Evolutionary conservation across 2,888 invertebrate species (phyloP).

Genomic region (Diaperis boleti): DNA sequence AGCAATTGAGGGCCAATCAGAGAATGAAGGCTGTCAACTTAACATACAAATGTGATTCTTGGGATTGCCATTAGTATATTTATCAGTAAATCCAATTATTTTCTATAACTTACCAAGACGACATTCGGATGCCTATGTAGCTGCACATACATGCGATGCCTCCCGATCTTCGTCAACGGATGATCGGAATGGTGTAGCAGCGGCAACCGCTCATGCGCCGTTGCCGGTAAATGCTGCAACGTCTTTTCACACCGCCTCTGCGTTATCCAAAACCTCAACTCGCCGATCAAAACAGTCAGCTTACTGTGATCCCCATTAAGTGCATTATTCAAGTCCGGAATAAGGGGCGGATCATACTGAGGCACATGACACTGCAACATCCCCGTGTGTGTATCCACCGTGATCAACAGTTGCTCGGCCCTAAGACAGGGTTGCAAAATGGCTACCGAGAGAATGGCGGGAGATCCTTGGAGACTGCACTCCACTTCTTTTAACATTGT

Average conservation of each 20-base stretch:
- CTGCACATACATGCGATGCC: conserved; percentile 85
- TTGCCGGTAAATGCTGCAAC: conserved; percentile 91
- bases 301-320: conserved; percentile 80
- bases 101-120: conserved; percentile 64
- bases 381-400: conserved; percentile 95
- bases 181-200: conserved; percentile 85
- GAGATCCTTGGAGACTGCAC: conserved; percentile 89
- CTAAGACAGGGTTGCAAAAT: conserved; percentile 90
- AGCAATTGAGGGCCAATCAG: no score
- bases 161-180: conserved; percentile 79
- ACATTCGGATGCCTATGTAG: conserved; percentile 88
- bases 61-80: no score
- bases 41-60: no score
- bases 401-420: conserved; percentile 91
- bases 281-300: conserved; percentile 76
- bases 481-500: conserved; percentile 79
- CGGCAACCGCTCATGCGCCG: conserved; percentile 86
- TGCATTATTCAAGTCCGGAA: conserved; percentile 84
- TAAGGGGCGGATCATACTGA: conserved; percentile 86
- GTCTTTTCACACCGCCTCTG: conserved; percentile 95
- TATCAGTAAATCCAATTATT: no score
- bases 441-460: conserved; percentile 92
- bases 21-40: no score
- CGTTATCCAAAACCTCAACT: conserved; percentile 87
- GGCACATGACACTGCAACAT: conserved; percentile 92